Evolutionary conservation across 2,888 invertebrate genomes (phyloP).

Genomic region (Gibbula magus): DNA sequence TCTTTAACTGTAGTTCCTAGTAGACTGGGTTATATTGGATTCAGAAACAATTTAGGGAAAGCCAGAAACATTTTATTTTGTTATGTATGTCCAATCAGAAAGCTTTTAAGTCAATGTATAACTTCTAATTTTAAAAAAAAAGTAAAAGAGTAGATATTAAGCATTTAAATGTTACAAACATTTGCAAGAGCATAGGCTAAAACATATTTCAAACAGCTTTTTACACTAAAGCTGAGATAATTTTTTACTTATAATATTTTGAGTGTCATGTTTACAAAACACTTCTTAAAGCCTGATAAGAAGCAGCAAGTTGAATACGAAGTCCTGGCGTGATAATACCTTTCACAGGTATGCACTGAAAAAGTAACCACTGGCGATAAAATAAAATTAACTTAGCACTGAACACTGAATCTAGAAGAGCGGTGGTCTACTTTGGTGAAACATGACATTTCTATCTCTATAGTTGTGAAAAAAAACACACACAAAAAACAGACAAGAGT

Average conservation of each 20-base stretch:
- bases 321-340: not conserved
- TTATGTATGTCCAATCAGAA: too few species aligned
- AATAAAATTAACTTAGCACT: constrained; percentile 16
- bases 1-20: too few species aligned
- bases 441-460: not conserved
- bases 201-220: too few species aligned
- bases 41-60: too few species aligned
- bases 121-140: too few species aligned
- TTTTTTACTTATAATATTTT: not conserved
- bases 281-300: not conserved
- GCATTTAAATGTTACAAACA: too few species aligned
- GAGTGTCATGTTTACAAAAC: constrained; percentile 5
- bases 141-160: too few species aligned
- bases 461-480: not conserved
- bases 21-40: too few species aligned
- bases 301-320: not conserved
- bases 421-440: not conserved
- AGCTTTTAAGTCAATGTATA: too few species aligned
- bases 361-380: not conserved
- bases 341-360: not conserved
- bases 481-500: not conserved
- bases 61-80: too few species aligned
- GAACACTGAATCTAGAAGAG: not conserved
- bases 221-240: too few species aligned
- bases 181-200: too few species aligned